Evolutionary conservation across 2,888 invertebrate species (phyloP), one percentile per base, ranked within the genome.

Genomic region (Zygaena filipendulae): DNA sequence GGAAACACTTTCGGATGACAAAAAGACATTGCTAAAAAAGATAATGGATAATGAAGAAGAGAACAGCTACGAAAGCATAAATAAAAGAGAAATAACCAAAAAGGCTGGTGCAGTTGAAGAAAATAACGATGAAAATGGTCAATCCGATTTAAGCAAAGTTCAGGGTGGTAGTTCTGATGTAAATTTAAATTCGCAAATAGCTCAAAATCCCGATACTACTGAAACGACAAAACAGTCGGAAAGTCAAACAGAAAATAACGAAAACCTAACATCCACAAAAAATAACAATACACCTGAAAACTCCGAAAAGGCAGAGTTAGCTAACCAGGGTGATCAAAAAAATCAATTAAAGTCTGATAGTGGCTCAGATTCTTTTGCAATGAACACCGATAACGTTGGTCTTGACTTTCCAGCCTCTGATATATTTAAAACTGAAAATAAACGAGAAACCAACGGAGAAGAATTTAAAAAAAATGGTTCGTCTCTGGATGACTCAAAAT

Each of bases 31-130:
- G 3, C 50, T 79, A 20, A 68, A 64, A 40, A 67, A 62, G 45
- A 70, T 77, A 3, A 71, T 79, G 13, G 63, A 59, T 9, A 45
- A 29, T 16, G 59, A 60, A 11, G 13, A 27, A 6, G 16, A 16
- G 7, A 16, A 16, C 7, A 16, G 7, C 20, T n/a, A n/a, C n/a
- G 47, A 55, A 11, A 43, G 32, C 11, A 39, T 68, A 11, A 68
- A 55, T 37, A 79, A 79, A 52, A 55, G 77, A 36, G 79, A 77
- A 59, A 75, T 75, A 28, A 74, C 69, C 4, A 77, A 77, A 35
- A 79, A 77, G 47, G 66, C 68, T 12, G 70, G 59, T 4, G 70
- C 70, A 16, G 55, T 63, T 11, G 70, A 71, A 42, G 68, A 68
- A 40, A 68, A 58, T 39, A 59, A 49, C 42, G 47, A 63, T n/a